Conservation (phyloP, 2,113 vertebrate species). For the Hyla sarda region DNA sequence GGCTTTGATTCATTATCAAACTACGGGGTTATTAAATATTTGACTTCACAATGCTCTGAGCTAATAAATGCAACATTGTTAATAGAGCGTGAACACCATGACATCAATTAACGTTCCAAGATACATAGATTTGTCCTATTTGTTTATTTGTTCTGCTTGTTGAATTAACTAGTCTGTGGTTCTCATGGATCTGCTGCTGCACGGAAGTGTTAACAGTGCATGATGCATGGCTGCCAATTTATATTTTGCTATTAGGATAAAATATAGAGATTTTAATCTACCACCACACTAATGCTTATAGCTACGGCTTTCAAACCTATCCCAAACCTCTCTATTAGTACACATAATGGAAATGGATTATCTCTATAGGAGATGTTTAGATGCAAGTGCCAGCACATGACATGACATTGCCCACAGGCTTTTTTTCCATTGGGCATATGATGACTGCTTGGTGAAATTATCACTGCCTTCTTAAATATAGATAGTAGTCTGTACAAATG, state of each 20-base stretch:
- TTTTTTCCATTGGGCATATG: background rate
- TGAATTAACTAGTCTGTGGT: slow-evolving; percentile 63
- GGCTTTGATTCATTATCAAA: slow-evolving; percentile 8
- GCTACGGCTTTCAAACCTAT: slow-evolving; percentile 6
- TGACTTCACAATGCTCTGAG: slow-evolving; percentile 59
- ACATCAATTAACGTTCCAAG: slow-evolving; percentile 48
- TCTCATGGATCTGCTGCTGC: slow-evolving; percentile 69
- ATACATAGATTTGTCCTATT: slow-evolving; percentile 59
- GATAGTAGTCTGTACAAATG: too few species aligned
- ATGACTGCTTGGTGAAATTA: too few species aligned
- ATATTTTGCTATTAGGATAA: slow-evolving; percentile 61
- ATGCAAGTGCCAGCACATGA: background rate
- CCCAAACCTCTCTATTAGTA: background rate
- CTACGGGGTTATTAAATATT: slow-evolving; percentile 43
- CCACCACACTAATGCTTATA: slow-evolving; percentile 17
- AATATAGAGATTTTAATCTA: background rate
- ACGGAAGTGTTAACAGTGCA: slow-evolving; percentile 71
- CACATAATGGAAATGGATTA: background rate
- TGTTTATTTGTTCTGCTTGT: slow-evolving; percentile 63
- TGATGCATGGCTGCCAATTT: slow-evolving; percentile 72
- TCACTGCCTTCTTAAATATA: background rate
- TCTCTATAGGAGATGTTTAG: background rate
- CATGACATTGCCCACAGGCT: background rate
- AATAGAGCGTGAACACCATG: slow-evolving; percentile 50
- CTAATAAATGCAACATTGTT: slow-evolving; percentile 62